These are phyloP conservation scores for Bhutanitis thaidina DNA, from an alignment of 2,888 invertebrate species.

Conservation along the genomic window DNA sequence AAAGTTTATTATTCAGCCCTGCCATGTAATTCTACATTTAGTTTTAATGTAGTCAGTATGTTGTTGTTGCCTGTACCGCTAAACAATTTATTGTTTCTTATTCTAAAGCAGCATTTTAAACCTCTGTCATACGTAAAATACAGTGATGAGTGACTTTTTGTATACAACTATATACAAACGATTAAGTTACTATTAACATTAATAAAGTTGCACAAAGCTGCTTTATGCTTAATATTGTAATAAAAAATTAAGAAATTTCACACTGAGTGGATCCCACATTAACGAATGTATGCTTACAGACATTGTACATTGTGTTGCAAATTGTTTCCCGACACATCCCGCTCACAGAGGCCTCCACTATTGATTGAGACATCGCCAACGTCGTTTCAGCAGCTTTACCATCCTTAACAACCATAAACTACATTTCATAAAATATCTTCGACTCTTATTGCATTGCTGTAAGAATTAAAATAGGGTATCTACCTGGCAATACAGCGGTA, in stretches of 20 bases:
- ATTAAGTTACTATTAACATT: no score
- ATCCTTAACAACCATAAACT: slow-evolving; percentile 28
- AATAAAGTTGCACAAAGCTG: no score
- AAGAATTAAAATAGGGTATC: slow-evolving; percentile 24
- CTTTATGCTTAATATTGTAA: no score
- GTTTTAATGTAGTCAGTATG: no score
- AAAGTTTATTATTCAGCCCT: no score
- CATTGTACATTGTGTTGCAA: slow-evolving; percentile 62
- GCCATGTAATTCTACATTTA: no score
- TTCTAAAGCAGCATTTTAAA: no score
- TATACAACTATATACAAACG: no score
- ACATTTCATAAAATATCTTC: slow-evolving; percentile 5
- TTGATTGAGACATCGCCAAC: slow-evolving; percentile 72
- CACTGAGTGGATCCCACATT: slow-evolving; percentile 30
- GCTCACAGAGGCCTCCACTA: slow-evolving; percentile 55
- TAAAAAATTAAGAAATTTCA: slow-evolving; percentile 20
- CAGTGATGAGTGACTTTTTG: no score
- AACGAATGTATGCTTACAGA: slow-evolving; percentile 21
- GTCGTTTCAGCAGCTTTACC: slow-evolving; percentile 61
- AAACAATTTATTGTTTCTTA: no score
- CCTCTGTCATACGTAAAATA: no score
- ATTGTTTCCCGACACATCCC: slow-evolving; percentile 70
- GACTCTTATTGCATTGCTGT: slow-evolving; percentile 15
- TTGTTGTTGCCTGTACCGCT: no score
- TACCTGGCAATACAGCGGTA: neutral